phyloP scores from a whole-genome alignment of 2,888 invertebrate genomes.

The Punctoribates punctum region DNA sequence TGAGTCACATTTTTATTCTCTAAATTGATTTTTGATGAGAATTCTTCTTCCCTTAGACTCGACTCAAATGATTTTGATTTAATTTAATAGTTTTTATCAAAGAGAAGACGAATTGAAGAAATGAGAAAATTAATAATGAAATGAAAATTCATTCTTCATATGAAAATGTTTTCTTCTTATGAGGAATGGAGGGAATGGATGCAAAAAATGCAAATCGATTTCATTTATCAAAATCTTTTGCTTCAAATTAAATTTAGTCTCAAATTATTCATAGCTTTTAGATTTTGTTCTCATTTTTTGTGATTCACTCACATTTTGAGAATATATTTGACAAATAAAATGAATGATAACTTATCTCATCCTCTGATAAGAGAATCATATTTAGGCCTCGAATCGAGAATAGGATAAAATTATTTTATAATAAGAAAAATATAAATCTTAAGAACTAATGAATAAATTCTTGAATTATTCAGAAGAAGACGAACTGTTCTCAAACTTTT shows the following conservation, averaged over 20 bases:
- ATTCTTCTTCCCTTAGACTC: neutral
- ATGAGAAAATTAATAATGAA: constrained; percentile 3
- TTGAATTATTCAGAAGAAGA: no score
- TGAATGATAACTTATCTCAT: no score
- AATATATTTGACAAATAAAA: no score
- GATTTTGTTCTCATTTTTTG: neutral
- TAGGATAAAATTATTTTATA: no score
- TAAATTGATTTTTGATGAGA: constrained; percentile 30
- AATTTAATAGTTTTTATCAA: constrained; percentile 17
- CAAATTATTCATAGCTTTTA: constrained; percentile 25
- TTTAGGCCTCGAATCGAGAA: no score
- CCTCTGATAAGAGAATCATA: no score
- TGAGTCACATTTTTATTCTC: neutral
- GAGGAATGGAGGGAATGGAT: no score
- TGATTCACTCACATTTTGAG: no score
- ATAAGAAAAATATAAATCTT: no score
- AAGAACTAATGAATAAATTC: no score
- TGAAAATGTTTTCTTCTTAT: constrained; percentile 4
- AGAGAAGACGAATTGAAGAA: neutral
- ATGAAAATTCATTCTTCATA: constrained; percentile 17
- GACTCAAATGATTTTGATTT: neutral
- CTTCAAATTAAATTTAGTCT: constrained; percentile 4
- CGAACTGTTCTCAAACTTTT: no score
- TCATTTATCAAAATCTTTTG: constrained; percentile 16
- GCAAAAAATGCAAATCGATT: neutral